Conservation (phyloP, 2,888 invertebrate species). For the Portevinia maculata region DNA sequence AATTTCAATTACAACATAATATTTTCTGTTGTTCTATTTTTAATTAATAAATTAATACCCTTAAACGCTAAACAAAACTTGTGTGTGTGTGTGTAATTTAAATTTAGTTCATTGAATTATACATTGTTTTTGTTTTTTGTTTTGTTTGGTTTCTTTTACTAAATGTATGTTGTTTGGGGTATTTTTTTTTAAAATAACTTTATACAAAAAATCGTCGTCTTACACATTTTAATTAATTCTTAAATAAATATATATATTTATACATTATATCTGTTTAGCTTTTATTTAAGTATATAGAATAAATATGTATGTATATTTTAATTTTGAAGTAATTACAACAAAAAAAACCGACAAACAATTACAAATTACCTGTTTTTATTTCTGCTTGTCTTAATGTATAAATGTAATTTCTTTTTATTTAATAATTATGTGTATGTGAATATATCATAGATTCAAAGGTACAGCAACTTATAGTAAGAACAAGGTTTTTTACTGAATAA, state of each 20-base stretch:
- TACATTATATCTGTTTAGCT: constrained; percentile 45
- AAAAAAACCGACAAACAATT: constrained; percentile 61
- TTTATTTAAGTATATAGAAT: constrained; percentile 42
- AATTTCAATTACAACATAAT: constrained; percentile 65
- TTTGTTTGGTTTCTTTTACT: constrained; percentile 35
- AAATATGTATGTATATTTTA: constrained; percentile 42
- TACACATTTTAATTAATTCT: constrained; percentile 54
- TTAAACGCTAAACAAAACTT: constrained; percentile 68
- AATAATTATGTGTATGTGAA: constrained; percentile 57
- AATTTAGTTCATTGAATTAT: constrained; percentile 19
- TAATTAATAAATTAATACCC: constrained; percentile 54
- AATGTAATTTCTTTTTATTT: constrained; percentile 31
- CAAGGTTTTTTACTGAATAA: constrained; percentile 61
- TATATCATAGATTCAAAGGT: constrained; percentile 67
- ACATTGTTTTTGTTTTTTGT: constrained; percentile 35
- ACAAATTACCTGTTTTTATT: constrained; percentile 23
- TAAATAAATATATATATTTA: constrained; percentile 59
- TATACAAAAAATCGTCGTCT: constrained; percentile 65
- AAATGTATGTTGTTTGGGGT: constrained; percentile 4
- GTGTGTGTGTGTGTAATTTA: constrained; percentile 41
- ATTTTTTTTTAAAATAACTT: constrained; percentile 44
- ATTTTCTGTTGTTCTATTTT: constrained; percentile 32
- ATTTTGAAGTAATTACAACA: constrained; percentile 51
- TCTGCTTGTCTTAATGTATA: constrained; percentile 30
- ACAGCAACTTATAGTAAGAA: constrained; percentile 73